phyloP scores from a whole-genome alignment of 2,888 invertebrate genomes.

The Cheilosia urbana region DNA sequence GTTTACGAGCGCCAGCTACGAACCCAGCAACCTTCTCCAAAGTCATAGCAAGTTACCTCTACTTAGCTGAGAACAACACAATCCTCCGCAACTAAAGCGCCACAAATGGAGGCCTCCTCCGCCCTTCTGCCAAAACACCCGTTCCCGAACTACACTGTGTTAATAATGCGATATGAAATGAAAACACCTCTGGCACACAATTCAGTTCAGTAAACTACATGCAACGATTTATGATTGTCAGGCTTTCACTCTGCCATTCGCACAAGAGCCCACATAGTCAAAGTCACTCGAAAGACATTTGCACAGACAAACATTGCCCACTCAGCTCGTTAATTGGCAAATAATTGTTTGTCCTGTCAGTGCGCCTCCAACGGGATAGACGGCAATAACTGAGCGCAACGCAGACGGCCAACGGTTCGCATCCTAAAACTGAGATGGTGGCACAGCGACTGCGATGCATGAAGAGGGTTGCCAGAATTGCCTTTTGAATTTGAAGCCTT shows the following conservation, averaged over 20 bases:
- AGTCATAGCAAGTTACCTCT: too few relatives aligned
- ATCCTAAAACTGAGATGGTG: conserved; percentile 30
- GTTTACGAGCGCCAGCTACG: too few relatives aligned
- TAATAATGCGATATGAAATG: neutral
- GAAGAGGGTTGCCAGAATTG: too few relatives aligned
- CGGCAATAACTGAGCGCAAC: conserved; percentile 8
- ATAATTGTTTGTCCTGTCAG: conserved; percentile 59
- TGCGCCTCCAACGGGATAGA: conserved; percentile 19
- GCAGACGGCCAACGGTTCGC: conserved; percentile 23
- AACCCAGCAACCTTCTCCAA: too few relatives aligned
- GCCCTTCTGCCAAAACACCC: neutral
- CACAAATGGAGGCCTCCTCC: too few relatives aligned
- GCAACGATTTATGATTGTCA: conserved; percentile 29
- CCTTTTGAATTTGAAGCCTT: too few relatives aligned
- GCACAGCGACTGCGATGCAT: neutral
- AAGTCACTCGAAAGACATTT: conserved; percentile 30
- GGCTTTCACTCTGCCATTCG: neutral
- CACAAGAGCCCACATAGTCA: neutral
- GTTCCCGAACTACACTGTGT: neutral
- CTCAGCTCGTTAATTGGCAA: conserved; percentile 71
- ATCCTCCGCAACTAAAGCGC: too few relatives aligned
- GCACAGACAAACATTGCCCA: conserved; percentile 10
- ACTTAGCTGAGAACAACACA: too few relatives aligned
- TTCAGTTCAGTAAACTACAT: conserved; percentile 11
- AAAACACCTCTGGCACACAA: conserved; percentile 7